Percentiles rank a stretch among this genome's conserved stretches.
phyloP scores from a whole-genome alignment of 2,888 invertebrate genomes.

The Homarus gammarus region DNA sequence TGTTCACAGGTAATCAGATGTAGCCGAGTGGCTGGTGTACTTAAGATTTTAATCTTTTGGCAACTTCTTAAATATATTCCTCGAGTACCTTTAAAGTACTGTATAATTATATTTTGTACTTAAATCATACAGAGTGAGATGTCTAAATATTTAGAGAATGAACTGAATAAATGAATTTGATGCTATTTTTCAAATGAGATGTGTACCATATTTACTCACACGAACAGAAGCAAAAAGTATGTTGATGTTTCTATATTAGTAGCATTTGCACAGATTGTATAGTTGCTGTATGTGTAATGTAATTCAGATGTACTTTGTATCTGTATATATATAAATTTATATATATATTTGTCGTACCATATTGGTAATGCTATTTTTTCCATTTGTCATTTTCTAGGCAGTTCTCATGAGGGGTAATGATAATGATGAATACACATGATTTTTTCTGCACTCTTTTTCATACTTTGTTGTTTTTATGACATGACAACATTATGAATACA shows the following conservation, averaged over 20 bases:
- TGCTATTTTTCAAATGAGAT: conserved; percentile 31
- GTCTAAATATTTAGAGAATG: conserved; percentile 12
- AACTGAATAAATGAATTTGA: neutral
- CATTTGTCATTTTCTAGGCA: conserved; percentile 40
- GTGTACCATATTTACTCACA: conserved; percentile 30
- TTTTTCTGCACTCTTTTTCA: conserved; percentile 11
- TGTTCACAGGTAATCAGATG: neutral
- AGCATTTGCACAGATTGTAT: conserved; percentile 56
- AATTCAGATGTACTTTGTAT: conserved; percentile 35
- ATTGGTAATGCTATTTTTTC: conserved; percentile 60
- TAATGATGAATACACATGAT: conserved; percentile 36
- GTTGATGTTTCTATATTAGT: conserved; percentile 48
- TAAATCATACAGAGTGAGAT: neutral
- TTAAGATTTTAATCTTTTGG: conserved; percentile 22
- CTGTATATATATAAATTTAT: conserved; percentile 61
- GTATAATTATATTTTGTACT: conserved; percentile 48
- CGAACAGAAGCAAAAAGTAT: conserved; percentile 16
- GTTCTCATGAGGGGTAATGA: conserved; percentile 53
- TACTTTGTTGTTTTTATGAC: conserved; percentile 10
- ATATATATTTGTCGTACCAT: conserved; percentile 60
- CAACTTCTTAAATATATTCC: conserved; percentile 12
- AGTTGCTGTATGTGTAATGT: conserved; percentile 41
- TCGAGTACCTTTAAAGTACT: conserved; percentile 16
- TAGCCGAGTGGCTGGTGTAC: conserved; percentile 14
- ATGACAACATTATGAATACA: neutral